phyloP scores from a whole-genome alignment of 2,888 invertebrate genomes.

The Tiliacea aurago region DNA sequence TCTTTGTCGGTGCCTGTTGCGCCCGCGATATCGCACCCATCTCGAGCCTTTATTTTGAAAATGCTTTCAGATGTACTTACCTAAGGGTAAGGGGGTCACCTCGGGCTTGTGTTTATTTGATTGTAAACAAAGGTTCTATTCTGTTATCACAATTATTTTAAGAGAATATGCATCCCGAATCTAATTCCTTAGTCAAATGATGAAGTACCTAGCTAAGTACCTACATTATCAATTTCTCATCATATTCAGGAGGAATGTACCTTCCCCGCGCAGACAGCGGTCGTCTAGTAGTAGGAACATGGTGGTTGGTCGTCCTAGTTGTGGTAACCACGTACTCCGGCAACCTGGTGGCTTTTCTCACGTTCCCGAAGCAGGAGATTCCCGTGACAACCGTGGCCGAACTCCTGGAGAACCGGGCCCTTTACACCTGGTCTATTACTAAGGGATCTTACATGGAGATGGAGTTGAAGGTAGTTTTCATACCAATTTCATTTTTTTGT shows the following conservation, averaged over 20 bases:
- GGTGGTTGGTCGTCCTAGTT: slow-evolving; percentile 98
- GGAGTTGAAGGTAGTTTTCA: slow-evolving; percentile 79
- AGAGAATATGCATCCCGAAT: neutral
- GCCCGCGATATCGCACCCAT: too few species aligned
- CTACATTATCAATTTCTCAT: neutral
- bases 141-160: neutral
- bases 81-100: too few species aligned
- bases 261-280: slow-evolving; percentile 96
- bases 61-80: too few species aligned
- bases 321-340: slow-evolving; percentile 98
- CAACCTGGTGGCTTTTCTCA: slow-evolving; percentile 97
- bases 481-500: neutral
- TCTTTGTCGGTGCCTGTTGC: too few species aligned
- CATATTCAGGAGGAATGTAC: slow-evolving; percentile 94
- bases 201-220: neutral
- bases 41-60: too few species aligned
- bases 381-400: slow-evolving; percentile 93
- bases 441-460: slow-evolving; percentile 94
- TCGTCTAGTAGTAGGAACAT: slow-evolving; percentile 95
- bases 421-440: slow-evolving; percentile 94
- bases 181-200: neutral
- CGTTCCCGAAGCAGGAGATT: slow-evolving; percentile 95
- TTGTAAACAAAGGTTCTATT: neutral
- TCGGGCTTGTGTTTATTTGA: neutral
- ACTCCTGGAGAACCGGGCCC: slow-evolving; percentile 89